Evolutionary conservation across 2,888 invertebrate genomes (phyloP).

Genomic region (Cryptocheilus praepositus): DNA sequence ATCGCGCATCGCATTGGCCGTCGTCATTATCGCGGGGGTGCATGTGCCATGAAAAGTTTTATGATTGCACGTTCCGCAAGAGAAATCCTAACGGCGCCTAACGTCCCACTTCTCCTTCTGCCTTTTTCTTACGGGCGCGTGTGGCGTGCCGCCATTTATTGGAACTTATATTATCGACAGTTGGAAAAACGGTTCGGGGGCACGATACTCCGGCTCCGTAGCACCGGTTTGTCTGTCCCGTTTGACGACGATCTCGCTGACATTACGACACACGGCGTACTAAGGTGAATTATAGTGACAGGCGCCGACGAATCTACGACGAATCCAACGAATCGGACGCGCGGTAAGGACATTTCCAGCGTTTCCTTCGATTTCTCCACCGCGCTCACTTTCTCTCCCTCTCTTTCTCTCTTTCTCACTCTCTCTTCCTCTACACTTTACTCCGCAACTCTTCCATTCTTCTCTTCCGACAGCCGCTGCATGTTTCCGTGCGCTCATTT

Average conservation of each 20-base stretch:
- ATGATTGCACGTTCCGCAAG: conserved; percentile 13
- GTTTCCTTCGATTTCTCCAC: conserved; percentile 28
- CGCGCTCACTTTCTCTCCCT: neutral
- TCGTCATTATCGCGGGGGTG: too few relatives aligned
- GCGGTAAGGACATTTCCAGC: conserved; percentile 35
- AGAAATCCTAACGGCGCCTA: conserved; percentile 19
- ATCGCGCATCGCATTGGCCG: too few relatives aligned
- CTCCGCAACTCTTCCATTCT: neutral
- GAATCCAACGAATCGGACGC: conserved; percentile 30
- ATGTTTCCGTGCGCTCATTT: neutral
- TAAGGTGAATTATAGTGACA: conserved; percentile 30
- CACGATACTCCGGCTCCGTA: conserved; percentile 25
- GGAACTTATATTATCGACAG: conserved; percentile 39
- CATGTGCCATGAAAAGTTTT: neutral
- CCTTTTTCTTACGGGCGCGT: neutral
- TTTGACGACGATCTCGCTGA: conserved; percentile 31
- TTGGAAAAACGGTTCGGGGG: conserved; percentile 25
- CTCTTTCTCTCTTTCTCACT: neutral
- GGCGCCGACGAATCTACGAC: conserved; percentile 25
- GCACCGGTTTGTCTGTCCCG: conserved; percentile 29
- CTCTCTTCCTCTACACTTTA: conserved; percentile 8
- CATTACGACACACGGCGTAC: conserved; percentile 24
- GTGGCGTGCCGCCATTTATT: conserved; percentile 26
- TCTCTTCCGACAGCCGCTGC: neutral
- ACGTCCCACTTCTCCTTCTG: neutral